Evolutionary conservation across 2,113 vertebrate species (phyloP), one percentile per base, ranked within the genome.

Genomic region (Sigmodon hispidus): DNA sequence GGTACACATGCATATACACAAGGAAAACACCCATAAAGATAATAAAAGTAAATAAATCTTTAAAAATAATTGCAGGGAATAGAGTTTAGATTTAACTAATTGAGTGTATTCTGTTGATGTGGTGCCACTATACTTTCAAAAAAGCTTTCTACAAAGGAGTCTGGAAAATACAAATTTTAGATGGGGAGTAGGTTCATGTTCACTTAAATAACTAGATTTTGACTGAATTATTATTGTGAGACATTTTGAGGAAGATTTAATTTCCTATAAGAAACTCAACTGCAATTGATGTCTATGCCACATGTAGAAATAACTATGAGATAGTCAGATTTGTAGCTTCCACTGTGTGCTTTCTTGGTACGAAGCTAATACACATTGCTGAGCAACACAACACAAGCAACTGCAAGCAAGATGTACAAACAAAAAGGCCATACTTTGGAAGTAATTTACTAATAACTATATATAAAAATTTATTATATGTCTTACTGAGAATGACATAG

Each of bases 161-260:
- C 21, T 19, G 1, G 26, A 67, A 59, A 94, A 93, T 65, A 88
- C 7, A 67, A 19, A 52, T 89, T 87, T 34, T 72, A 87, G 13
- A 3, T 40, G 16, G 6, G 12, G 22, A 69, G 22, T 9, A 48
- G 24, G 21, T 12, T 55, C 43, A 21, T 63, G 15, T 40, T 90
- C 36, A 85, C n/a, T 13, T 79, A 57, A 65, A 36, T 6, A 10
- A 31, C 21, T 81, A 16, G 6, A 9, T 90, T 80, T 55, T 90
- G 50, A 90, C 36, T 95, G 52, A 67, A 36, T 92, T 90, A 40
- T 83, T 90, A 40, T 57, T 85, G 26, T 92, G 72, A 88, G 92
- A 55, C 70, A 90, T 70, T 94, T 88, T 84, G 13, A 36, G 79
- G 7, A 59, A 70, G 75, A 59, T 17, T 91, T 70, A 34, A 2